Base-by-base conservation (phyloP, 2,888 invertebrate genomes). In the Drosophila meridiana region DNA sequence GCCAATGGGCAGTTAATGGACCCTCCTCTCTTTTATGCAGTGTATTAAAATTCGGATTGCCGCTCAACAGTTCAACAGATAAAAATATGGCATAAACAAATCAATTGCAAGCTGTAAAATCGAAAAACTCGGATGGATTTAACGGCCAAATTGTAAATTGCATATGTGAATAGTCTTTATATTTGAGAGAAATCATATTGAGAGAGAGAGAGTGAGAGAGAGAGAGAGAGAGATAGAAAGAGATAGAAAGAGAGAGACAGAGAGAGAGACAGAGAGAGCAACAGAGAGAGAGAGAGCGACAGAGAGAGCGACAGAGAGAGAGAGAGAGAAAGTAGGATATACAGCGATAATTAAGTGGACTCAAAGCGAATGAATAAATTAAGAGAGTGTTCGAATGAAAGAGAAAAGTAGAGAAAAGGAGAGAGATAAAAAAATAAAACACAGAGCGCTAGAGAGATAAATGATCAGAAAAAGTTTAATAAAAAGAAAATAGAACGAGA, bases 31-130 rank as follows among this genome's bases (percentile, higher is more conserved):
- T 71, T 80, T 80, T 80, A 80, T 71, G 64, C 43, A 42, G 26
- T 30, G 52, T 62, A 71, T 80, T 80, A 53, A 58, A 55, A 68
- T 34, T 58, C 30, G 40, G 40, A 66, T 63, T 40, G 58, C 14
- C 43, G 14, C 14, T 11, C 47, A 56, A 9, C 55, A 36, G 20
- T 32, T 34, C 32, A 9, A 36, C 28, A 36, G 59, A 75, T 80
- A 69, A 73, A 83, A 73, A 66, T 69, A 73, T 78, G 52, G 30
- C 26, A 78, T 74, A 69, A 76, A 75, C 53, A 72, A 73, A 76
- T 80, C 80, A 82, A 80, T 82, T 68, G 67, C 4, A 55, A 50
- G 66, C 53, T 68, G 55, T 73, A 76, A 73, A 56, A 30, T 38
- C 8, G 8, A 73, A 50, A 57, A 30, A 30, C 13, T 43, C 20